phyloP scores from a whole-genome alignment of 2,797 vertebrate species.

The Graptemys geographica region DNA sequence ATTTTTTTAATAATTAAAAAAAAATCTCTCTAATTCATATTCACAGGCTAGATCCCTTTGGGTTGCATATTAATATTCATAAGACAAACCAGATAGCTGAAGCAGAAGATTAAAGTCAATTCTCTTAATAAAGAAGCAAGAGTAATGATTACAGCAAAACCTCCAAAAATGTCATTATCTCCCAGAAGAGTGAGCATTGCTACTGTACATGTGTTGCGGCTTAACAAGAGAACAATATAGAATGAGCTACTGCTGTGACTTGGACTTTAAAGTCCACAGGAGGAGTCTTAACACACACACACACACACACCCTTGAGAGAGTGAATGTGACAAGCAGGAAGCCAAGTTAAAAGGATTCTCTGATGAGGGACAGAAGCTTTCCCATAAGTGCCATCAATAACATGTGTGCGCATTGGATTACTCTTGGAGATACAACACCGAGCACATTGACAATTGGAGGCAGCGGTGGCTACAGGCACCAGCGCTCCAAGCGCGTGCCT shows the following conservation, averaged over 20 bases:
- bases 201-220: slow-evolving; percentile 71
- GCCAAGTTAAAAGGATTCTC: not conserved
- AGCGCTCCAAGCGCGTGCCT: too few relatives aligned
- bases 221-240: slow-evolving; percentile 71
- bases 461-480: too few relatives aligned
- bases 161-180: slow-evolving; percentile 75
- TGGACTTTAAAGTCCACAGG: slow-evolving; percentile 69
- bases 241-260: slow-evolving; percentile 69
- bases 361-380: not conserved
- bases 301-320: slow-evolving; percentile 26
- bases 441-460: not conserved
- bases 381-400: not conserved
- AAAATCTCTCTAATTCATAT: slow-evolving; percentile 68
- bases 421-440: not conserved
- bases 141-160: slow-evolving; percentile 78
- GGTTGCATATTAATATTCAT: slow-evolving; percentile 78
- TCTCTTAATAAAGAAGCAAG: slow-evolving; percentile 78
- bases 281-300: slow-evolving; percentile 54
- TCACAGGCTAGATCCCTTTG: slow-evolving; percentile 71
- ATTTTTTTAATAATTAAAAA: slow-evolving; percentile 45
- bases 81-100: slow-evolving; percentile 75
- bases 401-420: not conserved
- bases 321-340: not conserved
- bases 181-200: slow-evolving; percentile 64
- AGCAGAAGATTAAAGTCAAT: slow-evolving; percentile 78